phyloP scores from a whole-genome alignment of 2,113 vertebrate species.

The Aythya baeri region DNA sequence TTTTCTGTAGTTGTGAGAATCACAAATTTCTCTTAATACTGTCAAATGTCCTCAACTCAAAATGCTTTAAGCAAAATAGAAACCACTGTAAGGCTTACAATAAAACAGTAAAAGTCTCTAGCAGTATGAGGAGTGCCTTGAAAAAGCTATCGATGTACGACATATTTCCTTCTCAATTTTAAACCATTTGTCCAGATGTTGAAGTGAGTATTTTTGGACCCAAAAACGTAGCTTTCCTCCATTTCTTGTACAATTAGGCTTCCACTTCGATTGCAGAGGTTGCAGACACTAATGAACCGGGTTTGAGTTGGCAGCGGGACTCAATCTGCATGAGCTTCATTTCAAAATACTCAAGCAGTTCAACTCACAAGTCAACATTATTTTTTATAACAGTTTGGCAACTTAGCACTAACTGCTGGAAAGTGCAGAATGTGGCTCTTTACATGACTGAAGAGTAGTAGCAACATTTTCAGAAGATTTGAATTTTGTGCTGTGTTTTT shows the following conservation, averaged over 20 bases:
- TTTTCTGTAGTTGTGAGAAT: neutral
- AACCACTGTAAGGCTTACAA: neutral
- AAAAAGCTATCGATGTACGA: neutral
- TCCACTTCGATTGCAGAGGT: neutral
- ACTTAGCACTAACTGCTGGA: neutral
- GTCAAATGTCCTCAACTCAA: neutral
- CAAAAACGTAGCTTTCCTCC: neutral
- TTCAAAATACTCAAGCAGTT: neutral
- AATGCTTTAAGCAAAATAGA: neutral
- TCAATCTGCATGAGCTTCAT: neutral
- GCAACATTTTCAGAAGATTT: neutral
- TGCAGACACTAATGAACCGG: neutral
- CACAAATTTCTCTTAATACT: neutral
- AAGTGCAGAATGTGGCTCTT: neutral
- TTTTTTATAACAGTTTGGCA: neutral
- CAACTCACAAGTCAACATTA: accelerated
- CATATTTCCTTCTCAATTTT: neutral
- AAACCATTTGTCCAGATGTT: neutral
- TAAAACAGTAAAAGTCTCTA: neutral
- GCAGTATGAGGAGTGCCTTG: neutral
- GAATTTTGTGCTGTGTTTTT: neutral
- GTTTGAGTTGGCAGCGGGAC: neutral
- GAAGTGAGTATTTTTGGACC: neutral
- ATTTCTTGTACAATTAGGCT: neutral
- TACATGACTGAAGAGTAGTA: neutral